Evolutionary conservation across 2,797 vertebrate genomes (phyloP), one percentile per base, ranked within the genome.

Genomic region (Naso thynnoides): DNA sequence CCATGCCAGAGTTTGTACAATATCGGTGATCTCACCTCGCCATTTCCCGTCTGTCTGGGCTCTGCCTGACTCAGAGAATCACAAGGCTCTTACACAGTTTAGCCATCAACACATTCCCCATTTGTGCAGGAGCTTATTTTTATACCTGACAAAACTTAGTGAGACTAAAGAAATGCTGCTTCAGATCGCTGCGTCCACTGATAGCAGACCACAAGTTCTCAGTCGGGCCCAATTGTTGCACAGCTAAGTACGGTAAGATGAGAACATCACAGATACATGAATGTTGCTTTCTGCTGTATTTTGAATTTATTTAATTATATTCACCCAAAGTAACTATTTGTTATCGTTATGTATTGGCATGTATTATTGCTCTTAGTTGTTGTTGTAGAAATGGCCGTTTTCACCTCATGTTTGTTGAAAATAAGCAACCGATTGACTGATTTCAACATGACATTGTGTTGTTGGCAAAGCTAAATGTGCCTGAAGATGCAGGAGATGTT

Each of bases 11-110:
- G 38, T 75, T 62, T 36, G 10, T 36, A 61, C 38, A 55, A 31
- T 21, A 52, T 39, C 3, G 0, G 49, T 81, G 70, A 81, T 70
- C 41, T 73, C 65, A 56, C 41, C 19, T 21, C 16, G 44, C 74
- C 67, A 70, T 85, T 84, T 69, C 66, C 54, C 57, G 14, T 64
- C 61, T 21, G 68, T 60, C 72, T 83, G 73, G 26, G 36, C 50
- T 73, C 53, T 59, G 62, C 14, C 50, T 81, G 82, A 82, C 62
- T 83, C 82, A 80, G 39, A 70, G 59, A 73, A 74, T 85, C 86
- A 88, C 78, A 86, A 76, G 72, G 65, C 61, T 82, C 38, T 80
- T 75, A 69, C 53, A 74, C 44, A 70, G 63, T 77, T 38, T 59
- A 69, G 29, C 53, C 57, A 80, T 44, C 54, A 75, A 63, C 69